Percentiles rank a stretch among this genome's conserved stretches.
Conservation (phyloP, 2,888 invertebrate genomes). For the Ceramica pisi region DNA sequence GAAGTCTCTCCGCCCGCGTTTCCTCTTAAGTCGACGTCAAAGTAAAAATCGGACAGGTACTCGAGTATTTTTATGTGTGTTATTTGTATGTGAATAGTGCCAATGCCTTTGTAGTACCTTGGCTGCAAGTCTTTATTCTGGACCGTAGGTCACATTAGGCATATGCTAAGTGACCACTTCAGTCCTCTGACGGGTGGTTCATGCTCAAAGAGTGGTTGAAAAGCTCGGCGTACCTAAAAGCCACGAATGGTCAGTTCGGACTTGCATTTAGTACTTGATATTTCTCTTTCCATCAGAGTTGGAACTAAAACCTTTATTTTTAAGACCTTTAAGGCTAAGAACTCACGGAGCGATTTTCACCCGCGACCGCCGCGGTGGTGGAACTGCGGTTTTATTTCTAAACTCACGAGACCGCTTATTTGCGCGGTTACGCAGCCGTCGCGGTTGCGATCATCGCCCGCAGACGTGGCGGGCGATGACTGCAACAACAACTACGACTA, state of each 20-base stretch:
- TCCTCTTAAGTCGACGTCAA: background rate
- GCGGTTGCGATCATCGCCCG: too few species aligned
- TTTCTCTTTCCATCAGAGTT: conserved; percentile 1
- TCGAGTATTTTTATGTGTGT: background rate
- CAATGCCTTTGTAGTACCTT: background rate
- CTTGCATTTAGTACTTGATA: conserved; percentile 25
- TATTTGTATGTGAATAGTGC: background rate
- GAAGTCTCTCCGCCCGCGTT: too few species aligned
- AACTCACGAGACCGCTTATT: too few species aligned
- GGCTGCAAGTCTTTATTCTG: background rate
- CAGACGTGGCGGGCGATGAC: too few species aligned
- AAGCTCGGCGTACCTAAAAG: conserved; percentile 14
- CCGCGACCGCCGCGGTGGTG: too few species aligned
- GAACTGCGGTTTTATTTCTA: too few species aligned
- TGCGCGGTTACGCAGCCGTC: too few species aligned
- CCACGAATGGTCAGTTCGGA: conserved; percentile 18
- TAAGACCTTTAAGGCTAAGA: too few species aligned
- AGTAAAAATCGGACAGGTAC: background rate
- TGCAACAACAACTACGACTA: too few species aligned
- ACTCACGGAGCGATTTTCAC: too few species aligned
- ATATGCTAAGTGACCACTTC: conserved; percentile 25
- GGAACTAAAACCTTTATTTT: background rate
- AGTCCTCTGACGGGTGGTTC: conserved; percentile 8
- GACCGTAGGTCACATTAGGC: conserved; percentile 4
- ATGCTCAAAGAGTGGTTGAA: conserved; percentile 11